A percentile compares a stretch with the other conserved stretches of the same genome.
Evolutionary conservation across 2,888 invertebrate species (phyloP).

Genomic region (Abrostola tripartita): DNA sequence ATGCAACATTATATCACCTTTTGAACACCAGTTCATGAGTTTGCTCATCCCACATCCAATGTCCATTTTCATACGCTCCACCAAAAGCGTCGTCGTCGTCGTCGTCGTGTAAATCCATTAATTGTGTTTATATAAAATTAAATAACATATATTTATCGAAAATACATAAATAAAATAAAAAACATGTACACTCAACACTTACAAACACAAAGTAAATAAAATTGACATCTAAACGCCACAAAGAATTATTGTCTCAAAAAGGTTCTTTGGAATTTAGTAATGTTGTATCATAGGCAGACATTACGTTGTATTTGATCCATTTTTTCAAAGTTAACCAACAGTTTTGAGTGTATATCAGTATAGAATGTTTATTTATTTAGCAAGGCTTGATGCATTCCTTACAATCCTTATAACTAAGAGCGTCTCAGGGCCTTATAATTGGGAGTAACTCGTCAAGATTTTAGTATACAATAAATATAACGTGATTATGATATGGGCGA

Average conservation of each 20-base stretch:
- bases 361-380: too few species aligned
- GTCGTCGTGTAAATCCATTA: neutral
- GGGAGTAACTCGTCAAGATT: constrained; percentile 32
- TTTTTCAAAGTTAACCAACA: too few species aligned
- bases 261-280: too few species aligned
- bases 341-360: too few species aligned
- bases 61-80: neutral
- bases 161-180: neutral
- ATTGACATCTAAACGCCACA: neutral
- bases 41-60: neutral
- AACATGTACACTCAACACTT: neutral
- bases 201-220: neutral
- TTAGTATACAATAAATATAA: constrained; percentile 48
- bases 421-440: constrained; percentile 15
- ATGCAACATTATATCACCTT: neutral
- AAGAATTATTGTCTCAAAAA: too few species aligned
- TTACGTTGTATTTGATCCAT: too few species aligned
- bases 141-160: neutral
- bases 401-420: neutral
- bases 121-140: neutral
- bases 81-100: neutral
- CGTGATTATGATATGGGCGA: constrained; percentile 40
- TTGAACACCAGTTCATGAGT: neutral
- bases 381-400: too few species aligned
- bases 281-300: too few species aligned